phyloP scores from a whole-genome alignment of 2,888 invertebrate genomes.

The Chrysopilus asiliformis region DNA sequence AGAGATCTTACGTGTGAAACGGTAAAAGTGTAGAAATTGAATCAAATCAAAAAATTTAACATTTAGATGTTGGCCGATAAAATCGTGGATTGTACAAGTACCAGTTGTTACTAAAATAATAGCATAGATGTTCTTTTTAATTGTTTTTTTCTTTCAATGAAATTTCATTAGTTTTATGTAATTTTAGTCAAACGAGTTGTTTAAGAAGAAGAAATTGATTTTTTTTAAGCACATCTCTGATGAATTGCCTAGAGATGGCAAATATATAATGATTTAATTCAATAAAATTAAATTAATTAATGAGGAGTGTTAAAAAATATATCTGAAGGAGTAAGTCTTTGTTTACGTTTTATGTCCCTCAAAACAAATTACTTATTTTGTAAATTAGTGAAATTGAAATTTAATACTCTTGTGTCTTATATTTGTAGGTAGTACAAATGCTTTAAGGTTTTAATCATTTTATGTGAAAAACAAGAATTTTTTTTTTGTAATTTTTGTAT shows the following conservation, averaged over 20 bases:
- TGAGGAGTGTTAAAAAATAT: background rate
- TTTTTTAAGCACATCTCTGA: no score
- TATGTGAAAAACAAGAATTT: no score
- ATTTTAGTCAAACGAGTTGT: background rate
- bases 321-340: background rate
- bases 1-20: no score
- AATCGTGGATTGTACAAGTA: conserved; percentile 32
- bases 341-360: background rate
- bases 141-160: background rate
- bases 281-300: conserved; percentile 13
- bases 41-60: no score
- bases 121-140: background rate
- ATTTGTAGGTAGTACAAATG: background rate
- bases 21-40: no score
- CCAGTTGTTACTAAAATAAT: conserved; percentile 31
- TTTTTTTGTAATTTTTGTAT: background rate
- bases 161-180: background rate
- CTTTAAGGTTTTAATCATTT: conserved; percentile 9
- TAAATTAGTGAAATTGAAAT: background rate
- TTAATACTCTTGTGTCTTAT: background rate
- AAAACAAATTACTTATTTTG: background rate
- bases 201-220: background rate
- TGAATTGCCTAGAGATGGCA: no score
- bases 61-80: no score
- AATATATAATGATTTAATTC: conserved; percentile 11